Evolutionary conservation across 1,140 invertebrate genomes (phyloP).

Genomic region (Lamellibrachia luymesi): DNA sequence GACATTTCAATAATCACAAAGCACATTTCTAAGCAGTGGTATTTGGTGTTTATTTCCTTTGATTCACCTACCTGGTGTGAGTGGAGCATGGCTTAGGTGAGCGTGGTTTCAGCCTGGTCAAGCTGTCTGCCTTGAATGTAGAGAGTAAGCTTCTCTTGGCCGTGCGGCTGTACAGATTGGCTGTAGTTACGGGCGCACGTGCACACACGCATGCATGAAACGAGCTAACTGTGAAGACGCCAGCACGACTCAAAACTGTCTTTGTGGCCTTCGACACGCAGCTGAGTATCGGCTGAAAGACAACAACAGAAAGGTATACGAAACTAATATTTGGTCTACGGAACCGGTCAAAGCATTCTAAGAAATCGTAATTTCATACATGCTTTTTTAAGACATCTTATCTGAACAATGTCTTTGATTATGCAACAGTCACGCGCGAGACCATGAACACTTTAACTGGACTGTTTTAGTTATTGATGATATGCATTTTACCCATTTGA

Average conservation of each 20-base stretch:
- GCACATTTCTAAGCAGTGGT: too few relatives aligned
- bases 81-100: constrained; percentile 16
- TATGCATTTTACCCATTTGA: not conserved
- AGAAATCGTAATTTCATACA: too few relatives aligned
- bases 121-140: constrained; percentile 40
- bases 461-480: too few relatives aligned
- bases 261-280: constrained; percentile 94
- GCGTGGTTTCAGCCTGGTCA: constrained; percentile 9
- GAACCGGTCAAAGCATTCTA: too few relatives aligned
- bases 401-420: too few relatives aligned
- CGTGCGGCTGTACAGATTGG: constrained; percentile 15
- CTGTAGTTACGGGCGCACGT: constrained; percentile 59
- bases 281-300: constrained; percentile 82
- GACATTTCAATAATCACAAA: too few relatives aligned
- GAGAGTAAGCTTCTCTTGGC: constrained; percentile 48
- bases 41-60: too few relatives aligned
- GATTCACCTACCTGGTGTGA: not conserved
- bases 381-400: too few relatives aligned
- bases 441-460: too few relatives aligned
- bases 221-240: constrained; percentile 95
- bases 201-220: constrained; percentile 98
- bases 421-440: too few relatives aligned
- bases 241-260: constrained; percentile 88
- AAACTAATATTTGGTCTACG: not conserved
- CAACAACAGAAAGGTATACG: too few relatives aligned